A percentile compares a stretch with the other conserved stretches of the same genome.
Evolutionary conservation across 2,113 vertebrate species (phyloP).

Genomic region (Riparia riparia): DNA sequence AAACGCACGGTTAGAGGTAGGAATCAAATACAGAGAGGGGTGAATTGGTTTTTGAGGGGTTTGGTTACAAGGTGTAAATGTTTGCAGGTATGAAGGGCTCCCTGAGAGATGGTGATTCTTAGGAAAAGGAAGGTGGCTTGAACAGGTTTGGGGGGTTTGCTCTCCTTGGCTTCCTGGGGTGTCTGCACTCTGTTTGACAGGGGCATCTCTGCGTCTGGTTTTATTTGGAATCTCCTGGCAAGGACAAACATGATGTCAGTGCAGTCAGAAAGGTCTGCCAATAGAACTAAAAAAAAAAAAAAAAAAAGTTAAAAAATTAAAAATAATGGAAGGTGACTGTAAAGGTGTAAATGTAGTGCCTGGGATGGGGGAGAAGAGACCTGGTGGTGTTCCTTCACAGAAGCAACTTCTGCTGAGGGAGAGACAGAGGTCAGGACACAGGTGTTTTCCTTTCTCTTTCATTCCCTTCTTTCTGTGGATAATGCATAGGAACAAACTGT

Average conservation of each 20-base stretch:
- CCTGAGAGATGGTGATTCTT: not conserved
- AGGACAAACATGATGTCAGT: not conserved
- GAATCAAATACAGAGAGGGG: not conserved
- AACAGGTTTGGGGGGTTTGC: not conserved
- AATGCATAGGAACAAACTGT: not conserved
- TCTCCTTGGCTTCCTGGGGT: not conserved
- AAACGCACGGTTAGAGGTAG: not conserved
- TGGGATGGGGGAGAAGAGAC: not conserved
- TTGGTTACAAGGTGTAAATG: not conserved
- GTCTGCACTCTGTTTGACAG: not conserved
- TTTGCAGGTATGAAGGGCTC: not conserved
- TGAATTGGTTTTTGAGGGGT: not conserved
- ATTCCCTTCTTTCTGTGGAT: not conserved
- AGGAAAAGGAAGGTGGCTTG: not conserved
- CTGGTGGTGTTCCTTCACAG: too few relatives aligned
- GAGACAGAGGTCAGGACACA: not conserved
- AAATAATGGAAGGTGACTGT: not conserved
- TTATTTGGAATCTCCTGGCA: not conserved
- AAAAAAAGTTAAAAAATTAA: too few relatives aligned
- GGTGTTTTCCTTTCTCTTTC: not conserved
- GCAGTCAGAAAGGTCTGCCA: not conserved
- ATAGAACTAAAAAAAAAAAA: too few relatives aligned
- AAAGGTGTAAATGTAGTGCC: not conserved
- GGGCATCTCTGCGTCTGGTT: not conserved
- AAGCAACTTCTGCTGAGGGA: rapidly evolving